Evolutionary conservation across 2,113 vertebrate genomes (phyloP).

Genomic region (Bubo blakistoni): DNA sequence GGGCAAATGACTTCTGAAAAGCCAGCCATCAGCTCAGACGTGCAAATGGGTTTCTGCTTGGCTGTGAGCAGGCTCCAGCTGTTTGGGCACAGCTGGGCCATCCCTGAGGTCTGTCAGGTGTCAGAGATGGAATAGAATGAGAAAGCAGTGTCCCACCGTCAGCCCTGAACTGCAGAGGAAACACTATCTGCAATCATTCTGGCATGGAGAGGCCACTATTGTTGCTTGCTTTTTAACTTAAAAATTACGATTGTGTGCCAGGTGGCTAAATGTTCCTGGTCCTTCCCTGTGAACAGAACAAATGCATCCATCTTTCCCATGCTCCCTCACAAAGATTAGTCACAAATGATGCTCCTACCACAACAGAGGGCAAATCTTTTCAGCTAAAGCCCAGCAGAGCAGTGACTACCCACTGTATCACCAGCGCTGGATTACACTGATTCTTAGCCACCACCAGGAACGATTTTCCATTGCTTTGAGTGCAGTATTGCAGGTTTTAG

Average conservation of each 20-base stretch:
- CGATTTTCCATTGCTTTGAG: background rate
- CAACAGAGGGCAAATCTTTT: background rate
- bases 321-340: background rate
- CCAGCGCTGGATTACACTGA: background rate
- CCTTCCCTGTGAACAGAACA: background rate
- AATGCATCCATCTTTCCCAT: background rate
- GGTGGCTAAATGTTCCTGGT: background rate
- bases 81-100: background rate
- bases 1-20: background rate
- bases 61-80: background rate
- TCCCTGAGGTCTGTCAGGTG: background rate
- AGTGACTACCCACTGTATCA: background rate
- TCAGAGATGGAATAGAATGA: background rate
- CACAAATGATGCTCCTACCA: background rate
- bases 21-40: accelerated
- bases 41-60: background rate
- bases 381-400: background rate
- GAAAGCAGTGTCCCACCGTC: background rate
- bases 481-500: background rate
- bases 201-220: background rate
- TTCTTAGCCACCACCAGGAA: background rate
- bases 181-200: background rate
- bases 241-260: background rate
- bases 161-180: background rate
- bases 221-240: background rate